phyloP scores from a whole-genome alignment of 1,140 invertebrate genomes.

The Notospermus geniculatus region DNA sequence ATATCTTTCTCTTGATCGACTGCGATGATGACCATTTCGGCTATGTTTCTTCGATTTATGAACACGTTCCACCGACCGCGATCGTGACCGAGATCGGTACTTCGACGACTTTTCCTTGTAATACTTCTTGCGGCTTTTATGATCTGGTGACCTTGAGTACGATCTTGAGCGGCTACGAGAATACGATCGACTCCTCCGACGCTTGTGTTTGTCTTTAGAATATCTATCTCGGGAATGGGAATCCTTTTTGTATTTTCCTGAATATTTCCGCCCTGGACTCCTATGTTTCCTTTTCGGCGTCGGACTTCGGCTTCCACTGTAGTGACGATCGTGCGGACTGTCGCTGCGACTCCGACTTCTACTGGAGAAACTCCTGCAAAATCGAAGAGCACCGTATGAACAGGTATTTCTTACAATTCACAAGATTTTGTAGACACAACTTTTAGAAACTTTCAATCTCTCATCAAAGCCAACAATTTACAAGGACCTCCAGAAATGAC shows the following conservation, averaged over 20 bases:
- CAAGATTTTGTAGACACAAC: neutral
- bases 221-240: neutral
- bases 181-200: neutral
- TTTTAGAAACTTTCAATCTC: no score
- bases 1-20: neutral
- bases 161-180: neutral
- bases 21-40: neutral
- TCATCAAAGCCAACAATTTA: no score
- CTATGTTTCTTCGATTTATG: slow-evolving; percentile 9
- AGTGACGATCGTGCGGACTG: no score
- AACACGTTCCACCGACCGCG: neutral
- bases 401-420: neutral
- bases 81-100: slow-evolving; percentile 4
- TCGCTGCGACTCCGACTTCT: slow-evolving; percentile 4
- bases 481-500: no score
- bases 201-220: neutral
- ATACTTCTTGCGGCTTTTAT: neutral
- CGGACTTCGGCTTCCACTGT: slow-evolving; percentile 4
- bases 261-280: neutral
- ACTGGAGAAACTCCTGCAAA: neutral
- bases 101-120: slow-evolving; percentile 4
- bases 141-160: neutral
- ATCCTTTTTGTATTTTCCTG: neutral
- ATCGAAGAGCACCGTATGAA: neutral
- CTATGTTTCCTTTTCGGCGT: neutral